Evolutionary conservation across 2,797 vertebrate genomes (phyloP), one percentile per base, ranked within the genome.

Genomic region (Myotis myotis): DNA sequence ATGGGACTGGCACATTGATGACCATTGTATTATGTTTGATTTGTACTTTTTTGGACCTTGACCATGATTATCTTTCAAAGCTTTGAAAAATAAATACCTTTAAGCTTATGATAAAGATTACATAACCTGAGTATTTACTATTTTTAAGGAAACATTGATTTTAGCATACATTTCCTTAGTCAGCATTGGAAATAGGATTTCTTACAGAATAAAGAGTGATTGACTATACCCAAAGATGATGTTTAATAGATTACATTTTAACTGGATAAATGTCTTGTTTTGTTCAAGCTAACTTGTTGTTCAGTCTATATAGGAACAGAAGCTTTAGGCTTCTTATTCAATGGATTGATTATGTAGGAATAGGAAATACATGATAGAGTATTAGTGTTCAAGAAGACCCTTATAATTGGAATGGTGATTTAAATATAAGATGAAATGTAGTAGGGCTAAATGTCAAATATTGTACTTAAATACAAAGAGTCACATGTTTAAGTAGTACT

Each of bases 21-120:
- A 84, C 22, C 44, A 36, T 12, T 55, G 22, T 49, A 44, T 89
- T 71, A 76, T 33, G 49, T 68, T 89, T 92, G 62, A 30, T 76
- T 47, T 92, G 28, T 80, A 66, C 25, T 78, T 87, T 89, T 92
- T 92, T 94, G 72, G 68, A 85, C 9, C 20, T 92, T 44, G 30
- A 66, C 57, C 49, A 60, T 85, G 55, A 93, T 72, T 93, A 68
- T 91, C 53, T 93, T 86, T 93, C 51, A 81, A 93, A 94, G 38
- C 23, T 84, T 83, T 84, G 66, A 86, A 91, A 91, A 60, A 84
- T 78, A 89, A 87, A 86, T 85, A 83, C 15, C 15, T 87, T 88
- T 80, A 95, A 90, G 19, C 57, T 57, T 88, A 41, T 91, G 47
- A 38, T 55, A 89, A 12, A 68, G 55, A 64, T 38, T 70, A 91